A percentile compares a stretch with the other conserved stretches of the same genome.
Conservation (phyloP, 2,888 invertebrate species). For the Drepana falcataria region DNA sequence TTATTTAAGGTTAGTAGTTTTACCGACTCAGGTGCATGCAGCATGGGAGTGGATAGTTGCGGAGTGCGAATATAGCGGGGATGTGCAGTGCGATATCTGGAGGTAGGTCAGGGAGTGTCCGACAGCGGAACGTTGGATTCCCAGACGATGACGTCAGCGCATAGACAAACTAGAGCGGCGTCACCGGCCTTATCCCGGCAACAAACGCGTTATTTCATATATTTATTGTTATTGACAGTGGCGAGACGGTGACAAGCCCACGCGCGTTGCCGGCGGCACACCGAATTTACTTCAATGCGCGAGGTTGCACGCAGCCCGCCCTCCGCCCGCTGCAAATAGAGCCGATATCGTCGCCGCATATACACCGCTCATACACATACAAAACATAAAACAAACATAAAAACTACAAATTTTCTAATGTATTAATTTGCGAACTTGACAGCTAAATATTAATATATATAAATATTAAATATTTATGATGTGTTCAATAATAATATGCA, state of each 20-base stretch:
- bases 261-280: constrained; percentile 43
- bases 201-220: constrained; percentile 69
- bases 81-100: constrained; percentile 43
- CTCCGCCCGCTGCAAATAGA: constrained; percentile 52
- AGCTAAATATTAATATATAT: too few species aligned
- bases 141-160: constrained; percentile 72
- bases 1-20: too few species aligned
- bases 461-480: too few species aligned
- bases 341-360: constrained; percentile 12
- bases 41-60: constrained; percentile 9
- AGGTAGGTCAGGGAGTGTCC: constrained; percentile 72
- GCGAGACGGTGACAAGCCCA: constrained; percentile 75
- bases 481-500: too few species aligned
- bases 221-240: constrained; percentile 73
- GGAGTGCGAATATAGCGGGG: constrained; percentile 20
- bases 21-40: too few species aligned
- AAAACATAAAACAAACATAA: too few species aligned
- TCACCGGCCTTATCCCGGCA: constrained; percentile 66
- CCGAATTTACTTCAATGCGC: constrained; percentile 48
- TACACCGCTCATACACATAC: not conserved
- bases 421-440: too few species aligned
- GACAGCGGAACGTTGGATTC: constrained; percentile 61
- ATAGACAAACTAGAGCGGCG: constrained; percentile 75
- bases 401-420: too few species aligned
- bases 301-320: constrained; percentile 40